Evolutionary conservation across 1,140 invertebrate species (phyloP), one percentile per base, ranked within the genome.

Genomic region (Galleria mellonella): DNA sequence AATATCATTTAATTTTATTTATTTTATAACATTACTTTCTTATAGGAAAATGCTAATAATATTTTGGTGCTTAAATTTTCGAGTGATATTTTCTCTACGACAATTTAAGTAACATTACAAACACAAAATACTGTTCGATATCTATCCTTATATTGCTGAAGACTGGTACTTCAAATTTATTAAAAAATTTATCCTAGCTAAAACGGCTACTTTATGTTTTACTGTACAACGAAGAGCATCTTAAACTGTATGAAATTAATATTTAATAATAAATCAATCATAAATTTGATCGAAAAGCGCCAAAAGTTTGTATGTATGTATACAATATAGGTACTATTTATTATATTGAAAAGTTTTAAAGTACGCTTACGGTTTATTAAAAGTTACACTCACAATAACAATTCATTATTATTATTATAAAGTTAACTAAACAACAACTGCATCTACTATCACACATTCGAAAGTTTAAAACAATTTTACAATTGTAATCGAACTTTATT

Each of bases 391-490:
- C 81, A 84, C 78, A 64, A 82, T 84, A 86, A 85, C 78, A 73
- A 85, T 85, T 79, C 55, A 75, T 70, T 64, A 74, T 73, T 64
- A 74, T 73, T 62, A 77, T 76, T 77, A 72, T 72, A 68, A 83
- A 84, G 71, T 82, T 86, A 87, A 86, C 83, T 85, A 86, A 87
- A 87, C 84, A 86, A 87, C 83, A 84, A 86, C 83, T 82, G 82
- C 81, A 81, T 82, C 83, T 87, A 87, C 82, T 87, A 87, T 87
- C 86, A 87, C 86, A 87, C 86, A 84, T 87, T 87, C 78, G 77
- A 87, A 87, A 79, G 77, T 86, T 86, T 74, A 78, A 85, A 83
- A 86, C 82, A 86, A 86, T 85, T 81, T 83, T 85, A 86, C 70
- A 83, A 77, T 86, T 86, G 73, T 83, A 82, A 65, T 82, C 74